These are phyloP conservation scores for Conus ventricosus DNA, from an alignment of 1,140 invertebrate species.

Conservation along the genomic window DNA sequence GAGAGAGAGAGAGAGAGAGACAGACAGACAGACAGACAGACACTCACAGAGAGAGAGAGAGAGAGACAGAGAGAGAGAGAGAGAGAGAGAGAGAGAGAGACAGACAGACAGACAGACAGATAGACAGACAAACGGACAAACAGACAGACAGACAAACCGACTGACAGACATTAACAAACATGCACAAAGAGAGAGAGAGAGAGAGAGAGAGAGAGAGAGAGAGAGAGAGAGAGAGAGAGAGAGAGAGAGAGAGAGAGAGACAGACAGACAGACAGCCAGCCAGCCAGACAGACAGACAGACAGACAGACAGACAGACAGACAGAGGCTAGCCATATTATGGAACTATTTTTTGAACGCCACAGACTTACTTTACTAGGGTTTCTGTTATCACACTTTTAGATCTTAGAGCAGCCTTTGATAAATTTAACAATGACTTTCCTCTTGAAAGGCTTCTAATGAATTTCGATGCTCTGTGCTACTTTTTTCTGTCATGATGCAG, in stretches of 20 bases:
- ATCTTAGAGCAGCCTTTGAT: no score
- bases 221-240: not conserved
- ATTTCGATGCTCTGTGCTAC: no score
- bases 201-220: constrained; percentile 29
- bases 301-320: constrained; percentile 38
- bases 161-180: not conserved
- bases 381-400: no score
- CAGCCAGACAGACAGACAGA: constrained; percentile 41
- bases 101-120: constrained; percentile 27
- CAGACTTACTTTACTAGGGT: no score
- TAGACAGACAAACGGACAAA: not conserved
- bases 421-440: no score
- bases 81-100: not conserved
- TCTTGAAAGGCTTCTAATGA: no score
- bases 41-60: constrained; percentile 27
- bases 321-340: constrained; percentile 15
- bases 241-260: constrained; percentile 14
- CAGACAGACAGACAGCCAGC: constrained; percentile 28
- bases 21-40: no score
- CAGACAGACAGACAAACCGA: no score
- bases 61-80: constrained; percentile 29
- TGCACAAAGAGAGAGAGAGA: constrained; percentile 29
- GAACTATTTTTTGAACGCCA: no score
- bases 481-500: no score
- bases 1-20: constrained; percentile 6